Base-by-base conservation (phyloP, 1,140 invertebrate genomes). In the Limonius californicus region DNA sequence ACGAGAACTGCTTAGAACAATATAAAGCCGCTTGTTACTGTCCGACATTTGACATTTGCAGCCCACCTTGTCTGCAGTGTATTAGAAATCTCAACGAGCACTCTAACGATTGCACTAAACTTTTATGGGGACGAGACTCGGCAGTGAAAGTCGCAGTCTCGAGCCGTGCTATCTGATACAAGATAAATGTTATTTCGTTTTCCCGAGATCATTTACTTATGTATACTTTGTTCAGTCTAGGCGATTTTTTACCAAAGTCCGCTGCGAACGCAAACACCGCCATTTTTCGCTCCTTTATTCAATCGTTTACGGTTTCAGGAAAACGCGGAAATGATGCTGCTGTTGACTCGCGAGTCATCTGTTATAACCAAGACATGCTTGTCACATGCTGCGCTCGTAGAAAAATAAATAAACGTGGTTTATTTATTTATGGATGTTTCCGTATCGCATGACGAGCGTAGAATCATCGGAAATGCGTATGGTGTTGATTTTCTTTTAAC, bases 161-260 rank as follows among this genome's bases (percentile, higher is more conserved):
- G 35, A 35, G 54, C 15, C 32, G 23, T 53, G 50, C 59, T 60
- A 60, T 60, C 45, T 60, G 59, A 60, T 60, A 60, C 59, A 60
- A 60, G 59, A 60, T 54, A 60, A 60, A 60, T 60, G 59, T 60
- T 60, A 53, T 60, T 60, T 54, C 30, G 45, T 60, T 60, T 60
- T 53, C 30, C 50, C 47, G 59, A 60, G 27, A 60, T 54, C 45
- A 60, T 60, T 60, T 60, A 60, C 59, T 60, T 60, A 60, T 43
- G 59, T 60, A 53, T 53, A 54, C 47, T 47, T 35, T 54, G 45
- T 47, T 39, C 30, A 47, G 59, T 60, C 59, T 60, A 54, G 45
- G 59, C 43, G 45, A 35, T 53, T 60, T 60, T 60, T 60, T 60
- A 27, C 12, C n/a, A 21, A 1, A 14, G n/a, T 12, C n/a, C n/a